Conservation (phyloP, 1,140 invertebrate species). For the Fopius arisanus region DNA sequence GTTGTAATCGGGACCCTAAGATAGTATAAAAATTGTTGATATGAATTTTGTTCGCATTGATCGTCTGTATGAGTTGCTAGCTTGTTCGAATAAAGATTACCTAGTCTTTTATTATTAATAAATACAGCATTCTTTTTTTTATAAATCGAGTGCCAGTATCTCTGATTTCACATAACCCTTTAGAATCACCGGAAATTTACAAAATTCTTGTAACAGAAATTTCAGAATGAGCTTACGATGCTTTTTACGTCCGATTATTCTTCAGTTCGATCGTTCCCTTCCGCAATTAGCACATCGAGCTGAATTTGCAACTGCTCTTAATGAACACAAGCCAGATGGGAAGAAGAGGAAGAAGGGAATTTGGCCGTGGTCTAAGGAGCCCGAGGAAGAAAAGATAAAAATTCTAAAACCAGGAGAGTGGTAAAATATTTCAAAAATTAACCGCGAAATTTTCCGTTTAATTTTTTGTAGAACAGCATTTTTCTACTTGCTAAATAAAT, state of each 20-base stretch:
- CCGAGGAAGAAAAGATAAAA: background rate
- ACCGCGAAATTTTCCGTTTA: too few relatives aligned
- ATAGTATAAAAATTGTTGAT: background rate
- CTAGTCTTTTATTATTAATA: slow-evolving; percentile 5
- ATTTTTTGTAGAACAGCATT: too few relatives aligned
- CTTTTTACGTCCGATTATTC: background rate
- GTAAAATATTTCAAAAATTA: background rate
- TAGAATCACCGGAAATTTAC: background rate
- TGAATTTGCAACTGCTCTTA: background rate
- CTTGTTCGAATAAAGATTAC: slow-evolving; percentile 1
- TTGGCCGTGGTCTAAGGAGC: background rate
- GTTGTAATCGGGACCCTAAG: background rate
- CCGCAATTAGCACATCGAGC: background rate
- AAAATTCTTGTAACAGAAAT: background rate
- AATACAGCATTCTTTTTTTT: background rate
- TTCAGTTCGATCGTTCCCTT: too few relatives aligned
- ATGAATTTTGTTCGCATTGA: slow-evolving; percentile 1
- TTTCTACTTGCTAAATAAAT: too few relatives aligned
- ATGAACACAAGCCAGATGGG: background rate
- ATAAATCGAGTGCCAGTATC: background rate
- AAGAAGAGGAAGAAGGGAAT: slow-evolving; percentile 16
- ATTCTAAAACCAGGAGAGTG: background rate
- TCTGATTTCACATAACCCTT: background rate
- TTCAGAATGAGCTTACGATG: background rate
- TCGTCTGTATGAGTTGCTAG: background rate